phyloP scores from a whole-genome alignment of 2,888 invertebrate species.

The Mesorhabditis belari region DNA sequence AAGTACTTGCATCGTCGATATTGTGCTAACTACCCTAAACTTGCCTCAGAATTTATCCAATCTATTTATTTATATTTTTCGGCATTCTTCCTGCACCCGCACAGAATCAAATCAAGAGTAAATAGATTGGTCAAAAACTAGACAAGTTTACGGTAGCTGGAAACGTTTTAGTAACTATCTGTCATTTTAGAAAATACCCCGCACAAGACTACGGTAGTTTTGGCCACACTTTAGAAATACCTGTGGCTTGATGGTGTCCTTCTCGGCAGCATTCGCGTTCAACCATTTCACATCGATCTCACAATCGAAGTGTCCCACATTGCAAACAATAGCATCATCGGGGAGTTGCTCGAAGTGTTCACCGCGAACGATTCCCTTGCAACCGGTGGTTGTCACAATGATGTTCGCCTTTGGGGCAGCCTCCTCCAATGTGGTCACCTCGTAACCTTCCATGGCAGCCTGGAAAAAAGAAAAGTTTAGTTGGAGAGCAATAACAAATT shows the following conservation, averaged over 20 bases:
- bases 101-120: too few relatives aligned
- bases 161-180: too few relatives aligned
- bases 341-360: slow-evolving; percentile 82
- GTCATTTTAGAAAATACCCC: too few relatives aligned
- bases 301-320: slow-evolving; percentile 94
- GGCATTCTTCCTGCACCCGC: too few relatives aligned
- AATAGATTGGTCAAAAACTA: too few relatives aligned
- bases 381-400: slow-evolving; percentile 95
- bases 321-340: slow-evolving; percentile 94
- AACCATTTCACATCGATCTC: slow-evolving; percentile 95
- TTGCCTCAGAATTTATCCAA: too few relatives aligned
- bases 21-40: too few relatives aligned
- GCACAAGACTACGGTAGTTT: too few relatives aligned
- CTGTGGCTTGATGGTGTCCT: slow-evolving; percentile 91
- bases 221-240: slow-evolving; percentile 9
- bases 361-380: slow-evolving; percentile 62
- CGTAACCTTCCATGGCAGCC: slow-evolving; percentile 54
- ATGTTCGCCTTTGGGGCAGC: slow-evolving; percentile 82
- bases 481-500: background rate
- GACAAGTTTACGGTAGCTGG: too few relatives aligned
- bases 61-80: too few relatives aligned
- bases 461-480: background rate
- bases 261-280: slow-evolving; percentile 76
- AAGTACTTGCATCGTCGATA: too few relatives aligned
- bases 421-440: slow-evolving; percentile 89